Evolutionary conservation across 1,140 invertebrate species (phyloP), one percentile per base, ranked within the genome.

Genomic region (Hylyphantes graminicola): DNA sequence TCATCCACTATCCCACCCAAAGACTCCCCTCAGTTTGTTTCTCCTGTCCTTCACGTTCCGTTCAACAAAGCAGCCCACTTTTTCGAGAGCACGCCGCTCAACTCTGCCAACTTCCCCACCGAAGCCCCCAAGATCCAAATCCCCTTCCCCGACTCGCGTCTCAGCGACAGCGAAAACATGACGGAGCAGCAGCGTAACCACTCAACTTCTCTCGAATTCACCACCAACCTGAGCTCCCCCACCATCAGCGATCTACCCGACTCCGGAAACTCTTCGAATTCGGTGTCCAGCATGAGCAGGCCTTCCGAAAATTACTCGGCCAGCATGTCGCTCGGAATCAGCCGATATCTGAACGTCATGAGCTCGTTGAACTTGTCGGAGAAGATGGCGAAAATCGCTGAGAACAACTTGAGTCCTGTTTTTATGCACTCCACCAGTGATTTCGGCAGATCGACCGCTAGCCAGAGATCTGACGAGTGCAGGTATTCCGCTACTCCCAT

Each of bases 61-160:
- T 83, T 83, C 21, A 83, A 50, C 21, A 83, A 74, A 65, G 75
- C 55, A 53, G 80, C 64, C 75, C 57, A 75, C 57, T 83, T 65
- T 55, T 75, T 74, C 50, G 80, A 75, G 51, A 83, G 80, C 13
- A 83, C 80, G 8, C 80, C 80, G 11, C 19, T 83, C 4, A 83
- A 67, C 50, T 83, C 80, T 17, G 64, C 65, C 7, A n/a, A 13
- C 63, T 13, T 11, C 54, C 61, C 75, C 59, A 11, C 57, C 6
- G 35, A 65, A 17, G 12, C 19, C 9, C 48, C 35, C 17, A 70
- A 72, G 21, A 55, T 59, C 0, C 53, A 55, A 11, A 2, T 51
- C 10, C 12, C 51, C 13, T 19, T 54, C 7, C 19, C 64, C 9
- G 11, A 12, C 8, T 70, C 65, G 5, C 35, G 17, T 19, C 48